Evolutionary conservation across 2,888 invertebrate species (phyloP).

Genomic region (Drosophila bunnanda): DNA sequence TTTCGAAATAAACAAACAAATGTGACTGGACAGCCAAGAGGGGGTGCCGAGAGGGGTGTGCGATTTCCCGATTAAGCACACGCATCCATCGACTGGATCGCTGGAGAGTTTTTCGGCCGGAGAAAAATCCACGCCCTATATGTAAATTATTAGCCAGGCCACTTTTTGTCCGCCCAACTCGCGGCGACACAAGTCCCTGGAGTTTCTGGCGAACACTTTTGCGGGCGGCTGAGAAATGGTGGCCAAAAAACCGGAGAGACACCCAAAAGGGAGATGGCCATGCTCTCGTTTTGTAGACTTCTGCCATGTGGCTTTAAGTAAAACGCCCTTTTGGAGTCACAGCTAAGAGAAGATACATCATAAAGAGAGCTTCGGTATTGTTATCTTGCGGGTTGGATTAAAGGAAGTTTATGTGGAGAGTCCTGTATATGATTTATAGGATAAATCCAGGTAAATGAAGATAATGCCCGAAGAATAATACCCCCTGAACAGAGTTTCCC

Average conservation of each 20-base stretch:
- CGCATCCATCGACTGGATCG: slow-evolving; percentile 35
- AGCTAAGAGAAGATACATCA: not conserved
- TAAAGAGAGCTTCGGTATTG: slow-evolving; percentile 27
- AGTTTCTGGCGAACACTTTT: slow-evolving; percentile 59
- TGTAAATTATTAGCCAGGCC: slow-evolving; percentile 82
- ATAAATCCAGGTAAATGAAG: not conserved
- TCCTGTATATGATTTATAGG: not conserved
- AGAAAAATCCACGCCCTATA: slow-evolving; percentile 81
- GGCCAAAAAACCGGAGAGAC: slow-evolving; percentile 36
- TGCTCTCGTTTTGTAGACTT: slow-evolving; percentile 50
- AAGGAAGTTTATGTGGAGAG: not conserved
- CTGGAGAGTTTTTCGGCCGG: slow-evolving; percentile 55
- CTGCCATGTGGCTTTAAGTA: slow-evolving; percentile 60
- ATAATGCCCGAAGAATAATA: slow-evolving; percentile 1
- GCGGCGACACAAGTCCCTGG: slow-evolving; percentile 47
- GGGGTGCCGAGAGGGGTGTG: slow-evolving; percentile 2
- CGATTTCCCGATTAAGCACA: slow-evolving; percentile 35
- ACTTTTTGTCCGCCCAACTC: slow-evolving; percentile 65
- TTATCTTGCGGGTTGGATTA: slow-evolving; percentile 29
- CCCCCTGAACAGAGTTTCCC: too few species aligned
- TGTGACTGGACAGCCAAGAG: slow-evolving; percentile 56
- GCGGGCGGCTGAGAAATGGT: slow-evolving; percentile 64
- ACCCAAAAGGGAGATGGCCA: slow-evolving; percentile 17
- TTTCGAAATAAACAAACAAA: slow-evolving; percentile 80
- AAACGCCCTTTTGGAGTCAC: slow-evolving; percentile 72